phyloP scores from a whole-genome alignment of 2,113 vertebrate genomes.

The Pterocles gutturalis region DNA sequence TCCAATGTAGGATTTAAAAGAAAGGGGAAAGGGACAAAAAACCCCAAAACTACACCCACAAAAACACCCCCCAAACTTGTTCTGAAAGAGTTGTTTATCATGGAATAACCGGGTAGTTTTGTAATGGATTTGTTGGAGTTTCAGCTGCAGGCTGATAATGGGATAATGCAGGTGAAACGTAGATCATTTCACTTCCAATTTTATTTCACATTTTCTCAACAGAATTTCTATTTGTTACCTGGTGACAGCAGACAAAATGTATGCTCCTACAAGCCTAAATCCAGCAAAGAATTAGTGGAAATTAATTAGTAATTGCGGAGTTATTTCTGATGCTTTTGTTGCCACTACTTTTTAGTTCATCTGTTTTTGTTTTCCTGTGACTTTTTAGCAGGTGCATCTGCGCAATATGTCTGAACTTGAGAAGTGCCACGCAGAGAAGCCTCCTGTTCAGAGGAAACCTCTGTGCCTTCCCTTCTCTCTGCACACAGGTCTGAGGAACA shows the following conservation, averaged over 20 bases:
- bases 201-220: background rate
- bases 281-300: too few species aligned
- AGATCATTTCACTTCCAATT: background rate
- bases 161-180: background rate
- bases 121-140: background rate
- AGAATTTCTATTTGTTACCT: background rate
- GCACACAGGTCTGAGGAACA: background rate
- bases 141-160: background rate
- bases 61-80: background rate
- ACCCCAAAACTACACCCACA: background rate
- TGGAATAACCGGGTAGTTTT: background rate
- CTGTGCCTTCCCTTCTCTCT: background rate
- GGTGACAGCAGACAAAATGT: background rate
- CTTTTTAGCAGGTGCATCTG: background rate
- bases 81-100: background rate
- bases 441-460: background rate
- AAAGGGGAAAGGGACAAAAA: background rate
- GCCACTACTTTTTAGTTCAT: background rate
- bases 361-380: background rate
- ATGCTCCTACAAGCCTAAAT: background rate
- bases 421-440: background rate
- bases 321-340: background rate
- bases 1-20: background rate
- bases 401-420: background rate
- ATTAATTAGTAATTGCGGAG: background rate